phyloP scores from a whole-genome alignment of 2,113 vertebrate species.

The Sylvietta virens region DNA sequence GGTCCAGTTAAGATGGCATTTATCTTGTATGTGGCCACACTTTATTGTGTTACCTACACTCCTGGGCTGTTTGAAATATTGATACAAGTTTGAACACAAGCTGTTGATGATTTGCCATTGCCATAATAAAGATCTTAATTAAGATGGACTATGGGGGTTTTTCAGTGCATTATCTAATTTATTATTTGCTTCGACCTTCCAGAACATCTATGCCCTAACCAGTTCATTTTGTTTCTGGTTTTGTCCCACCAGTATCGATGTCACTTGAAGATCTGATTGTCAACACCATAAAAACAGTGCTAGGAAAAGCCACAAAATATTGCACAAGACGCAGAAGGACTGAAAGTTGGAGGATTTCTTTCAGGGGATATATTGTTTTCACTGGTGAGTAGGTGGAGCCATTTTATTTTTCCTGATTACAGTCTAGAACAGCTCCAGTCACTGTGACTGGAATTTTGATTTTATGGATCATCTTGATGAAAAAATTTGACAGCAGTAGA shows the following conservation, averaged over 20 bases:
- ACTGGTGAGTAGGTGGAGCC: not conserved
- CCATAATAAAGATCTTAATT: not conserved
- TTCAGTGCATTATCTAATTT: not conserved
- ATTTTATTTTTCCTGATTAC: not conserved
- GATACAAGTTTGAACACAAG: not conserved
- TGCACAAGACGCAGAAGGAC: not conserved
- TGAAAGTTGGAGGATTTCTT: not conserved
- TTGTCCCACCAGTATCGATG: not conserved
- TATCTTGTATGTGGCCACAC: not conserved
- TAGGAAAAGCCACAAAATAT: not conserved
- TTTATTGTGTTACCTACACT: not conserved
- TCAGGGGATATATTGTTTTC: not conserved
- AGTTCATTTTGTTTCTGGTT: not conserved
- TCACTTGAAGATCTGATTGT: not conserved
- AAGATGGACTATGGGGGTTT: not conserved
- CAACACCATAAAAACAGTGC: not conserved
- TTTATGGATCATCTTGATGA: not conserved
- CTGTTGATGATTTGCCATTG: not conserved
- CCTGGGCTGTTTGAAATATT: not conserved
- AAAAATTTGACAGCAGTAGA: not conserved
- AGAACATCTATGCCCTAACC: not conserved
- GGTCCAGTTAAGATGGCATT: not conserved
- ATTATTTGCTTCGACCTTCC: constrained; percentile 10
- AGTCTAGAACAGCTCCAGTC: not conserved
- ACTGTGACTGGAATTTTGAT: not conserved